Conservation (phyloP, 1,140 invertebrate genomes). For the Gonatopus flavifemur region DNA sequence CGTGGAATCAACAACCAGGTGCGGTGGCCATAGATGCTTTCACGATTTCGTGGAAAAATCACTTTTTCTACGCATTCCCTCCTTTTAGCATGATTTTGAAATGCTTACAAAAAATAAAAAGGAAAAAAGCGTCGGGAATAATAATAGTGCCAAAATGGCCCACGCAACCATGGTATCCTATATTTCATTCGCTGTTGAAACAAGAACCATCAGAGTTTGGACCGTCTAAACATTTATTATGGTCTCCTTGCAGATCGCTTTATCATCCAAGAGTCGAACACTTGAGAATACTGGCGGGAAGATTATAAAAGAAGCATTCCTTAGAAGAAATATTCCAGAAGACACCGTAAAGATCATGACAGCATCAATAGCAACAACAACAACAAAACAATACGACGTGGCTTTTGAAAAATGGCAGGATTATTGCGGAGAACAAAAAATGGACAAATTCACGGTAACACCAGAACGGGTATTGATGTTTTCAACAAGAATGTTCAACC, state of each 20-base stretch:
- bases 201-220: not conserved
- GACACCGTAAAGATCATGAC: conserved; percentile 7
- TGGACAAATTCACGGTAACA: not conserved
- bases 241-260: conserved; percentile 2
- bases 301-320: conserved; percentile 14
- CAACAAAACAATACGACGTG: conserved; percentile 17
- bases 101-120: conserved; percentile 9
- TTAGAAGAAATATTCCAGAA: not conserved
- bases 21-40: too few species aligned
- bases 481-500: conserved; percentile 8
- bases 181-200: not conserved
- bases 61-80: too few species aligned
- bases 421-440: conserved; percentile 16
- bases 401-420: conserved; percentile 13
- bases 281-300: not conserved
- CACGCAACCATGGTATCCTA: not conserved
- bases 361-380: conserved; percentile 9
- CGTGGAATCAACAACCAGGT: too few species aligned
- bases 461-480: conserved; percentile 6
- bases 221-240: conserved; percentile 1
- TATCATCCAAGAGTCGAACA: not conserved
- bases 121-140: not conserved
- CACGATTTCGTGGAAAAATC: too few species aligned
- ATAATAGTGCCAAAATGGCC: not conserved
- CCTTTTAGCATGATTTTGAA: not conserved